These are phyloP conservation scores for Rhopalosiphum padi DNA, from an alignment of 1,140 invertebrate species.

Conservation along the genomic window DNA sequence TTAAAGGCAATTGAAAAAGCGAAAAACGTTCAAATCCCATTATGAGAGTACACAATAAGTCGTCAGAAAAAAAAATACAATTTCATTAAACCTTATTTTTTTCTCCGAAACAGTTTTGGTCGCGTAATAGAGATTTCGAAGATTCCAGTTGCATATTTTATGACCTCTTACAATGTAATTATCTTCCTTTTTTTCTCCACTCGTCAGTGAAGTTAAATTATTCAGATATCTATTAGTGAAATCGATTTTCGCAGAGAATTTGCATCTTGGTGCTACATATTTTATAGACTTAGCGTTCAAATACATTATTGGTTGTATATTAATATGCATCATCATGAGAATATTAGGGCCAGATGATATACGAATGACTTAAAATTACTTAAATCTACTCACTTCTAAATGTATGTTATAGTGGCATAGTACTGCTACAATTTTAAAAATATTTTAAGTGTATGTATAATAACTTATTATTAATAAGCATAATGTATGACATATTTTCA, in stretches of 20 bases:
- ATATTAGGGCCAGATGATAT: background rate
- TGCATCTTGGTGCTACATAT: constrained; percentile 42
- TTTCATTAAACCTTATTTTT: constrained; percentile 40
- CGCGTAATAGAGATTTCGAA: constrained; percentile 23
- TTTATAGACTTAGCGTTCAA: background rate
- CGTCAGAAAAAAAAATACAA: constrained; percentile 31
- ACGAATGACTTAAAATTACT: background rate
- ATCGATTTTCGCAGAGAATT: constrained; percentile 37
- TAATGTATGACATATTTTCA: no score
- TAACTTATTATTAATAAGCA: no score
- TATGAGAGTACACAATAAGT: constrained; percentile 28
- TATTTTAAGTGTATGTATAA: no score
- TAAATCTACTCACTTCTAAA: background rate
- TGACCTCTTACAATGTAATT: constrained; percentile 50
- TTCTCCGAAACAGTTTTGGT: background rate
- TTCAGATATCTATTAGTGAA: constrained; percentile 37
- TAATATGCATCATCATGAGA: background rate
- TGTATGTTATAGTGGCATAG: background rate
- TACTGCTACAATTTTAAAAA: background rate
- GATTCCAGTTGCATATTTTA: constrained; percentile 54
- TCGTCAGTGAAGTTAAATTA: constrained; percentile 24
- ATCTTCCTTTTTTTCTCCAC: constrained; percentile 13
- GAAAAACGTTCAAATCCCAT: constrained; percentile 43
- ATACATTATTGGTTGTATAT: constrained; percentile 9
- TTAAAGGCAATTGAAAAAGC: constrained; percentile 45